Percentiles rank a stretch among this genome's conserved stretches.
phyloP scores from a whole-genome alignment of 2,888 invertebrate genomes.

The Chydorus sphaericus region DNA sequence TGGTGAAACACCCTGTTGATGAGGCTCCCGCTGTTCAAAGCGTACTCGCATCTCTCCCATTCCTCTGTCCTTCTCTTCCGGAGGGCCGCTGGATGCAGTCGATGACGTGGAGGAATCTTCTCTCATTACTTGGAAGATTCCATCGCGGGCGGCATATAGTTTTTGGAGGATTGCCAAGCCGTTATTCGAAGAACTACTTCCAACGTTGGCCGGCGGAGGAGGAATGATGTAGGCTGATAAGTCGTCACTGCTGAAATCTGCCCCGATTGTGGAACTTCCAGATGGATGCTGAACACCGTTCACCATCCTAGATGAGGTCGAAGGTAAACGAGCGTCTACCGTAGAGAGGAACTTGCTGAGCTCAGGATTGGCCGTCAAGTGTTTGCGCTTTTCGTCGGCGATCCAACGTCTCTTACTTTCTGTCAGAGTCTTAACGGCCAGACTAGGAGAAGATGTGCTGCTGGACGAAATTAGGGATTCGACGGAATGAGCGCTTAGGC shows the following conservation, averaged over 20 bases:
- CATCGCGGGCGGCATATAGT: conserved; percentile 15
- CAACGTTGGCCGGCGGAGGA: conserved; percentile 43
- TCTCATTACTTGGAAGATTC: conserved; percentile 15
- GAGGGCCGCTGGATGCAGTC: conserved; percentile 10
- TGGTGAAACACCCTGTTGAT: conserved; percentile 17
- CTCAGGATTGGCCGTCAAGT: conserved; percentile 37
- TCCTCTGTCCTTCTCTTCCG: conserved; percentile 19
- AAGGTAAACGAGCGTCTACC: conserved; percentile 64
- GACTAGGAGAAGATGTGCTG: conserved; percentile 1
- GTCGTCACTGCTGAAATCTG: conserved; percentile 54
- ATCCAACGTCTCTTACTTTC: background rate
- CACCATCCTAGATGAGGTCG: no score
- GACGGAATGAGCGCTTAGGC: background rate
- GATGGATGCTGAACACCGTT: conserved; percentile 13
- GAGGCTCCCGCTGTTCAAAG: conserved; percentile 16
- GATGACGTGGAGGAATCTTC: background rate
- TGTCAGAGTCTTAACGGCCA: background rate
- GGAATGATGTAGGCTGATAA: conserved; percentile 74
- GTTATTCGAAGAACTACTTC: conserved; percentile 8
- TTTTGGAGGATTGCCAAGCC: conserved; percentile 3
- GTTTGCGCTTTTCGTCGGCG: conserved; percentile 15
- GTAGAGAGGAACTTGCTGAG: conserved; percentile 71
- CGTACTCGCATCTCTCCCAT: conserved; percentile 17
- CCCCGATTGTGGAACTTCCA: conserved; percentile 45
- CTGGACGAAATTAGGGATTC: background rate